These are phyloP conservation scores for Anthopleura xanthogrammica DNA, from an alignment of 92 coral and sea anemone species.

Conservation along the genomic window DNA sequence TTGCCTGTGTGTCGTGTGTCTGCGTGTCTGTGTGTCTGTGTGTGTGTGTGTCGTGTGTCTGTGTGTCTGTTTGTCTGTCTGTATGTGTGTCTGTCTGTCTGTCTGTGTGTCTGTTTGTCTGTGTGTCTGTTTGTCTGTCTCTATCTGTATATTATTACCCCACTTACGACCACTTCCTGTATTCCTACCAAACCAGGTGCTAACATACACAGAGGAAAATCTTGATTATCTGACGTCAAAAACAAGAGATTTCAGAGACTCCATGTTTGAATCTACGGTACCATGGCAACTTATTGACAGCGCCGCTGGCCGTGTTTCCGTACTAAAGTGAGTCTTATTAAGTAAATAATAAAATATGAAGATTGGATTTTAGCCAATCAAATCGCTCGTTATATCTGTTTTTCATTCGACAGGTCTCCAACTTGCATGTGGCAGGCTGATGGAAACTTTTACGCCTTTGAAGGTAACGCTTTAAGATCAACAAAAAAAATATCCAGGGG, in stretches of 20 bases:
- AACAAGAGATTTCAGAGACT: conserved; percentile 69
- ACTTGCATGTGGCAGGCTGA: conserved; percentile 85
- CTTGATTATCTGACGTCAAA: conserved; percentile 43
- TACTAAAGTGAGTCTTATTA: conserved; percentile 52
- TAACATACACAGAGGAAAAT: conserved; percentile 58
- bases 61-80: background rate
- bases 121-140: background rate
- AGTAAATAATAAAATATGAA: background rate
- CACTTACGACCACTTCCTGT: no score
- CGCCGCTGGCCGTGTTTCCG: conserved; percentile 90
- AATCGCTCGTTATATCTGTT: background rate
- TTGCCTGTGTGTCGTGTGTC: background rate
- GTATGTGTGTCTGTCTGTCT: background rate
- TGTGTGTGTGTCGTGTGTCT: background rate
- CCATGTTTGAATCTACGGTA: conserved; percentile 74
- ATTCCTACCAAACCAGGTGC: conserved; percentile 41
- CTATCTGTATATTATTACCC: background rate
- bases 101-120: background rate
- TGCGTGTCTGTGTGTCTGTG: background rate
- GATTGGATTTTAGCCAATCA: background rate
- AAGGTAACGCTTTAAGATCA: conserved; percentile 37
- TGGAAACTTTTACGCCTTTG: conserved; percentile 76
- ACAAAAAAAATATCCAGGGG: no score
- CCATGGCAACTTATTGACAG: conserved; percentile 97
- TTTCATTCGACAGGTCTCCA: conserved; percentile 51